Base-by-base conservation (phyloP, 1,140 invertebrate genomes). In the Whitmania pigra region DNA sequence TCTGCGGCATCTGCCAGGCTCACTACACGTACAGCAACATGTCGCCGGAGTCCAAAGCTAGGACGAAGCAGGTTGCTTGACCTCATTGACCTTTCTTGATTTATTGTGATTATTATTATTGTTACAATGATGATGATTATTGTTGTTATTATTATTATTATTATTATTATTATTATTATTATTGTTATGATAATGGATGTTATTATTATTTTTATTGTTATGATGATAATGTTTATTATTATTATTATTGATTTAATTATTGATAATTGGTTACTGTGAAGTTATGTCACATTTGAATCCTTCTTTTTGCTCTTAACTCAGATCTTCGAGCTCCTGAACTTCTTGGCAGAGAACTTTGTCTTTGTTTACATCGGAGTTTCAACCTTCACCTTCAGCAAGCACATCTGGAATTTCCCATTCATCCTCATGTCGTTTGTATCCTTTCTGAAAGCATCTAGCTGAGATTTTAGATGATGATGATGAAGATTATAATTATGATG, bases 11-110 rank as follows among this genome's bases (percentile, higher is more conserved):
- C 76, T 97, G 92, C 78, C 96, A 99, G 84, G 96, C 96, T 54
- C 96, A 99, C 85, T 99, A 99, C 80, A 99, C 96, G 0, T 97
- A 93, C 83, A 97, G 97, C 83, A 98, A 98, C 83, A 83, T 98
- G 36, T 96, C 93, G 3, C 84, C 87, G 66, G 86, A 87, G 74
- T 96, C 94, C 0, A 87, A 94, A 75, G 86, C 87, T 72, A 85
- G 93, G 73, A 98, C 94, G 17, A 98, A 98, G 81, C 82, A 85
- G 77, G 84, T 85, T 71, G 75, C 69, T 27, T 22, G 17, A 29
- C 5, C 49, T 71, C 43, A 11, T 7, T 20, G 57, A 25, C 57
- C 29, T 63, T 63, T 17, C 18, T 18, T 18, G 2, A 22, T n/a
- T 31, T 6, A 22, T 63, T 63, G 15, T 25, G 25, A n/a, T 57